Base-by-base conservation (phyloP, 2,113 vertebrate genomes). In the Nerophis ophidion region DNA sequence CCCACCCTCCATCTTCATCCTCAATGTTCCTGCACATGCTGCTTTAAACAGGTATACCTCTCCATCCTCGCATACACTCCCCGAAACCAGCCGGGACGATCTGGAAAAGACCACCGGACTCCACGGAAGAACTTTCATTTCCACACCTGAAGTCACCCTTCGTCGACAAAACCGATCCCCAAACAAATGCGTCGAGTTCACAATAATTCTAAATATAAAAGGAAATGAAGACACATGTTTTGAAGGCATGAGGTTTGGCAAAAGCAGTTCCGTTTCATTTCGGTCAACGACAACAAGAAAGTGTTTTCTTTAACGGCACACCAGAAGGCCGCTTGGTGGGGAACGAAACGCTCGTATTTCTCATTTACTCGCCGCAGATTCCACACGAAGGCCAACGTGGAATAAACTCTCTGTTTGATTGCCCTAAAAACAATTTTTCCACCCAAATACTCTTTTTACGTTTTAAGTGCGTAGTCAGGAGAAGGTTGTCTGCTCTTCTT, bases 31-130 rank as follows among this genome's bases (percentile, higher is more conserved):
- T 87, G 77, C 84, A 89, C 87, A 87, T 89, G 89, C 89, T 92
- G 88, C 90, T 56, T 91, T 91, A 11, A 77, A 86, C 80, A 81
- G 84, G 85, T 87, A 88, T 88, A 89, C 88, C 88, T 89, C 88
- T 90, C 81, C 82, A 81, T 83, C 81, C 79, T 82, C 84, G 84
- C 81, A 71, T 71, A 82, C 83, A 84, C 88, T 82, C 84, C 91
- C 81, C 75, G 66, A 57, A 66, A 91, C 54, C 68, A 71, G 72
- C 76, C 71, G 65, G 69, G 74, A 85, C 80, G 74, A 81, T 77
- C 71, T 61, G 59, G 56, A 81, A 70, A 62, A 64, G 69, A 78
- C 48, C 54, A 79, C 26, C 59, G 74, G 68, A 86, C 71, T 76
- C 64, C 72, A 80, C 67, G 72, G 55, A 77, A 75, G 72, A 63